Percentiles rank a stretch among this genome's conserved stretches.
Conservation (phyloP, 1,140 invertebrate genomes). For the Branchinecta lindahli region DNA sequence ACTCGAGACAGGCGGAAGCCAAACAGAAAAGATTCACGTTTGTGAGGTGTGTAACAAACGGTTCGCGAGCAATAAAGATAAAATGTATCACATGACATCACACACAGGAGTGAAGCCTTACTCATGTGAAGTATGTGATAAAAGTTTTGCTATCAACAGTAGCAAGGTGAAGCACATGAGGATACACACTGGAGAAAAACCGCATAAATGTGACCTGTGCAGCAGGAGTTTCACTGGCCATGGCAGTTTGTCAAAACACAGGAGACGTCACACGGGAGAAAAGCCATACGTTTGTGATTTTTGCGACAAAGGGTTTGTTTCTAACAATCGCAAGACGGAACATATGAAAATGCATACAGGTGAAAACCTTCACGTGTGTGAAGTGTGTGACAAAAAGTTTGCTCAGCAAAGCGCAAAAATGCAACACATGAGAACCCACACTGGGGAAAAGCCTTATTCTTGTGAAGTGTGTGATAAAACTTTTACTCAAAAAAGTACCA, state of each 20-base stretch:
- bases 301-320: too few species aligned
- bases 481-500: background rate
- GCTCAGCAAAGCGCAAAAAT: background rate
- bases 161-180: conserved; percentile 85
- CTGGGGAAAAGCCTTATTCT: conserved; percentile 89
- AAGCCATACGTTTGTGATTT: too few species aligned
- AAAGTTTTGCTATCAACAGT: conserved; percentile 88
- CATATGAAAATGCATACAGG: background rate
- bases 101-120: conserved; percentile 95
- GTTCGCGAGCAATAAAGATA: conserved; percentile 18
- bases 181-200: conserved; percentile 82
- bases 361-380: background rate
- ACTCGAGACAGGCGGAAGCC: too few species aligned
- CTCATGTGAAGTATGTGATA: conserved; percentile 82
- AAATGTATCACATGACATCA: conserved; percentile 89
- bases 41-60: conserved; percentile 12
- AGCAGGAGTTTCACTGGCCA: too few species aligned
- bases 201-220: too few species aligned
- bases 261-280: conserved; percentile 63
- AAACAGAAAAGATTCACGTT: conserved; percentile 9
- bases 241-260: too few species aligned
- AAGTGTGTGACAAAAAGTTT: conserved; percentile 4
- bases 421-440: conserved; percentile 86
- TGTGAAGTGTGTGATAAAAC: conserved; percentile 39
- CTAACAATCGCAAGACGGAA: background rate